A percentile compares a stretch with the other conserved stretches of the same genome.
Evolutionary conservation across 2,113 vertebrate species (phyloP).

Genomic region (Ciconia boyciana): DNA sequence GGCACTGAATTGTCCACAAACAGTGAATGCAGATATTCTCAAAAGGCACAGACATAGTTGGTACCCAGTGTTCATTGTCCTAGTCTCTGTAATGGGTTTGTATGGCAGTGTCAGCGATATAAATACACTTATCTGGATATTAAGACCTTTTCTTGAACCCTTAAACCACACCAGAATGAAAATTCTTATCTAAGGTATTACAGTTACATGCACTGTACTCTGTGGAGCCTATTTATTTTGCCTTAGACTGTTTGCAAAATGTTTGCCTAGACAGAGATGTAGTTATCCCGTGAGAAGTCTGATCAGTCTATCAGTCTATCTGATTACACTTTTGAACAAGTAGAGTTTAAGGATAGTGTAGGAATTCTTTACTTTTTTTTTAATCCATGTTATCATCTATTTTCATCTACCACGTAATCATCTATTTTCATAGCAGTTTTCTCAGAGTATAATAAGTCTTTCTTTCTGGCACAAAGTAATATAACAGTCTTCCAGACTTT

Average conservation of each 20-base stretch:
- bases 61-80: background rate
- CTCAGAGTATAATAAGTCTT: background rate
- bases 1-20: background rate
- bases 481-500: background rate
- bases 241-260: background rate
- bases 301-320: background rate
- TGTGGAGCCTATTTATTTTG: background rate
- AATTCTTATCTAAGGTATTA: background rate
- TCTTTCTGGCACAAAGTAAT: background rate
- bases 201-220: background rate
- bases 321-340: background rate
- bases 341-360: background rate
- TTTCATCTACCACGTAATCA: background rate
- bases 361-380: background rate
- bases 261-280: background rate
- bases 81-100: background rate
- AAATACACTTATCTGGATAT: background rate
- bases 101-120: background rate
- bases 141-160: background rate
- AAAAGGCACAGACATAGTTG: background rate
- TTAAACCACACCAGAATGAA: background rate
- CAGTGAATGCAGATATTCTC: background rate
- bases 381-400: background rate
- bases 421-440: background rate
- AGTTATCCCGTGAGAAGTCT: background rate